Evolutionary conservation across 1,140 invertebrate species (phyloP), one percentile per base, ranked within the genome.

Genomic region (Cotesia glomerata): DNA sequence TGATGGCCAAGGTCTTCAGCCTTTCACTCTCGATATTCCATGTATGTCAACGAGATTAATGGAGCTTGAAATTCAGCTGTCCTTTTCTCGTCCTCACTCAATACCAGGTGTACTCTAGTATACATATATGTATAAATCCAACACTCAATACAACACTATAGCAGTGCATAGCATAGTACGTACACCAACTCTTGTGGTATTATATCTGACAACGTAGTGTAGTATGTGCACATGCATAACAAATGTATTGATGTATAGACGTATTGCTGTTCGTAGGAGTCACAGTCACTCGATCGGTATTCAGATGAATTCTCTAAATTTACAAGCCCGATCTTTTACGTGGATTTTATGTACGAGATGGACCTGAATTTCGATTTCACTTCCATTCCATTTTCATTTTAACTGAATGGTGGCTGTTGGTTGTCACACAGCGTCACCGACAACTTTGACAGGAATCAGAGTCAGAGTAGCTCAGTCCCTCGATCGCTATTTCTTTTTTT

Each of bases 401-500:
- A 70, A 45, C 52, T 11, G 14, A 70, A 62, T 34, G 34, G 16
- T 14, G 26, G 16, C 35, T 45, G 39, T 45, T 45, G 8, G 39
- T 36, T 14, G 18, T 51, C 49, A 18, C 65, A 49, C 52, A 67
- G 34, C 69, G 9, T 56, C 16, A 64, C 51, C 70, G 52, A 66
- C 62, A 66, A 72, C 63, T 72, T 49, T 72, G 70, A 72, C 70
- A 72, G 52, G 49, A 72, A 63, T 72, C 70, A 72, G 66, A 51
- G 3, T 26, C 26, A 3, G 26, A 26, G 26, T 26, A 26, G 32
- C 39, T 45, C 39, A 56, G 34, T 58, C 35, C 45, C 58, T 66
- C 63, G 32, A 56, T 72, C 39, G 34, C 8, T 5, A 54, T 34
- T 54, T 39, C 36, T 63, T 71, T 63, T 52, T 65, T 65, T 51